phyloP scores from a whole-genome alignment of 2,113 vertebrate species.

The Paralichthys olivaceus region DNA sequence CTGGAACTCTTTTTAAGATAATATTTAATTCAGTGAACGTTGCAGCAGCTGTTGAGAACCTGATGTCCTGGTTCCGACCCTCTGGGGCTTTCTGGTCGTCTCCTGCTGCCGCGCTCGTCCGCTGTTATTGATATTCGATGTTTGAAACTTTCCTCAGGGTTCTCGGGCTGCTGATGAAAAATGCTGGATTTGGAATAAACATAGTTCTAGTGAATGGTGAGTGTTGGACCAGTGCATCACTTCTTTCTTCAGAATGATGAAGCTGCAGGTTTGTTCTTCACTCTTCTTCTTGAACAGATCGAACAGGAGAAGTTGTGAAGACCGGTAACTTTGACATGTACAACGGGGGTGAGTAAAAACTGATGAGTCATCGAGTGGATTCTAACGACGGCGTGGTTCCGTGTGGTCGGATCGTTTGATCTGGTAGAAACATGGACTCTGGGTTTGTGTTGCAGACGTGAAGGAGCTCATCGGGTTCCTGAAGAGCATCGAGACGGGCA shows the following conservation, averaged over 20 bases:
- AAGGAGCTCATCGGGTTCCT: constrained; percentile 86
- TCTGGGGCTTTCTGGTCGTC: background rate
- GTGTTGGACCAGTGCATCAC: background rate
- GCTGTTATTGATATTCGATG: background rate
- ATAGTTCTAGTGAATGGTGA: constrained; percentile 87
- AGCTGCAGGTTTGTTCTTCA: background rate
- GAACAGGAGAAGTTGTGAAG: constrained; percentile 5
- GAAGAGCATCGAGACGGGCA: constrained; percentile 83
- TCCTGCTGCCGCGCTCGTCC: no score
- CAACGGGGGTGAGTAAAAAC: constrained; percentile 82
- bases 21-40: no score
- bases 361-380: background rate
- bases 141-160: constrained; percentile 69
- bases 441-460: constrained; percentile 82
- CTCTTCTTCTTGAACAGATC: background rate
- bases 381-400: background rate
- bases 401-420: background rate
- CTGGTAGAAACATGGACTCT: background rate
- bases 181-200: constrained; percentile 89
- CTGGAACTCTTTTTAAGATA: no score
- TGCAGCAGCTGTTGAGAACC: no score
- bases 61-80: background rate
- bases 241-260: background rate
- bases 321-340: constrained; percentile 88
- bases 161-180: constrained; percentile 87